Percentiles rank a stretch among this genome's conserved stretches.
Conservation (phyloP, 2,113 vertebrate genomes). For the Anoplopoma fimbria region DNA sequence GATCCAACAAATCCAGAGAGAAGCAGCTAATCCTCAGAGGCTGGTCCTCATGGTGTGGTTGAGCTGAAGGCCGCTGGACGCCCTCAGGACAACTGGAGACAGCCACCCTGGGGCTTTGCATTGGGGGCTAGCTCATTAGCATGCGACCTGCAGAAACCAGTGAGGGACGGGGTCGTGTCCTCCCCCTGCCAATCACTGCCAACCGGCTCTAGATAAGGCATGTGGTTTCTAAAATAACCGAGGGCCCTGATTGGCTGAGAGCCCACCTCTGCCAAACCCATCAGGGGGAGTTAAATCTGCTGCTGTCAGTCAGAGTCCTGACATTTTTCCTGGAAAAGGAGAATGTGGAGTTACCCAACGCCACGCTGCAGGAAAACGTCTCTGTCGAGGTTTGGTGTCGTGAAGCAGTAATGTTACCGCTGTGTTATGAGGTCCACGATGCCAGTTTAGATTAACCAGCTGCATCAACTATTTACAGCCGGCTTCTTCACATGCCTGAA, state of each 20-base stretch:
- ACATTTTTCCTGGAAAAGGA: conserved; percentile 81
- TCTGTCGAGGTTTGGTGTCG: too few relatives aligned
- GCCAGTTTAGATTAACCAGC: conserved; percentile 32
- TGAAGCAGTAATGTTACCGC: too few relatives aligned
- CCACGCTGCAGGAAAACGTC: conserved; percentile 9
- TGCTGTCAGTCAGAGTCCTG: conserved; percentile 86
- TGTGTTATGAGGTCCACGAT: not conserved
- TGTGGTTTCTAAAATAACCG: conserved; percentile 93
- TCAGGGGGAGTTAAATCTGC: conserved; percentile 76
- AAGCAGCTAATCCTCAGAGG: conserved; percentile 71
- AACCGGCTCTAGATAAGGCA: conserved; percentile 90
- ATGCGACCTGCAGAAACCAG: conserved; percentile 83
- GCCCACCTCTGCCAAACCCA: conserved; percentile 76
- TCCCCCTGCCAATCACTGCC: conserved; percentile 85
- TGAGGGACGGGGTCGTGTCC: conserved; percentile 75
- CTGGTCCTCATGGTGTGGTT: conserved; percentile 83
- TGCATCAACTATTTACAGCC: conserved; percentile 50
- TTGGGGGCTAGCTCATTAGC: conserved; percentile 83
- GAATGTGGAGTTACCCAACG: conserved; percentile 80
- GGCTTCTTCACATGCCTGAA: conserved; percentile 58
- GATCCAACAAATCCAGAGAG: conserved; percentile 66
- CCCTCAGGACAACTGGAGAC: conserved; percentile 68
- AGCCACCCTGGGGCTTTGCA: conserved; percentile 64
- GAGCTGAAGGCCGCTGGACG: conserved; percentile 76
- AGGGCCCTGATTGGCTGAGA: conserved; percentile 85